Conservation (phyloP, 2,888 invertebrate genomes). For the Machimus rusticus region DNA sequence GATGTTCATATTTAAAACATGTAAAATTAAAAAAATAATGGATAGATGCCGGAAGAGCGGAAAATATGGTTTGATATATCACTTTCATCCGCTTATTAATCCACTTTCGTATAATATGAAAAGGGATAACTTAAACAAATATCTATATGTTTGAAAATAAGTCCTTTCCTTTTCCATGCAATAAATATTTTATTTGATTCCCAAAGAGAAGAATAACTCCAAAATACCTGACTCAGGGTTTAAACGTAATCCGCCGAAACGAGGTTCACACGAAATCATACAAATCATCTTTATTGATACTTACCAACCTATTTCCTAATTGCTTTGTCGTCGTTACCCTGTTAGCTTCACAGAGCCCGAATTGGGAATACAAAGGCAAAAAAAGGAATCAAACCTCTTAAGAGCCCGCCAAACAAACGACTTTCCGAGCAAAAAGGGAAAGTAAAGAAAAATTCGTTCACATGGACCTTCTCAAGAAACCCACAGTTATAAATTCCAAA, state of each 20-base stretch:
- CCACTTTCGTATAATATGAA: neutral
- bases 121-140: neutral
- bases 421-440: neutral
- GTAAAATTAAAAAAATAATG: neutral
- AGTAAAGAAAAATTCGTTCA: neutral
- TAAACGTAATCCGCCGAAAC: neutral
- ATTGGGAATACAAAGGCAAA: constrained; percentile 8
- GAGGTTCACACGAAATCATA: neutral
- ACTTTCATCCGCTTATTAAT: neutral
- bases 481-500: constrained; percentile 24
- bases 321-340: constrained; percentile 6
- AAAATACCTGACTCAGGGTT: neutral
- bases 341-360: neutral
- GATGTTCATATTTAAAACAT: neutral
- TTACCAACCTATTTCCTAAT: constrained; percentile 28
- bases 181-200: neutral
- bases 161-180: neutral
- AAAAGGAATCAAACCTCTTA: constrained; percentile 46
- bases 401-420: constrained; percentile 44
- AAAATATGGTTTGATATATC: neutral
- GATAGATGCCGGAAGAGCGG: neutral
- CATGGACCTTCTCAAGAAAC: constrained; percentile 41
- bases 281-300: constrained; percentile 28
- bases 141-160: neutral
- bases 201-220: neutral